Evolutionary conservation across 2,113 vertebrate species (phyloP).

Genomic region (Sterrhoptilus dennistouni): DNA sequence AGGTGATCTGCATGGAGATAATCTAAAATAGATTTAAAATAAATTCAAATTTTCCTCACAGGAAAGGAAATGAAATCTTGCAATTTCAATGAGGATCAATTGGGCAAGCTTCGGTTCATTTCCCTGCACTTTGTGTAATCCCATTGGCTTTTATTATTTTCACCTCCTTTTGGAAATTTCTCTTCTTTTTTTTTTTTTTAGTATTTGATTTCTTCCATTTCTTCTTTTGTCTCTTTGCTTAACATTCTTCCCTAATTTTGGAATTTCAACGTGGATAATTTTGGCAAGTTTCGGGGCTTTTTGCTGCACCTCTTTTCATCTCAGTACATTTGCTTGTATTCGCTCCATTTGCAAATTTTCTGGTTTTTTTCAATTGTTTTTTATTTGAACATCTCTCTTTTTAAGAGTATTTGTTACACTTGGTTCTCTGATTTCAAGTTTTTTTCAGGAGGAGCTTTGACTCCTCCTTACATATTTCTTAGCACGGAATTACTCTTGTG

Average conservation of each 20-base stretch:
- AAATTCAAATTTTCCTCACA: neutral
- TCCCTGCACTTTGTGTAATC: neutral
- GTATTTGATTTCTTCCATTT: neutral
- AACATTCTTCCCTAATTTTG: neutral
- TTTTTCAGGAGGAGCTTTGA: neutral
- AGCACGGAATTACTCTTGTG: neutral
- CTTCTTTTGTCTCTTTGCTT: neutral
- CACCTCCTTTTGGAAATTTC: too few relatives aligned
- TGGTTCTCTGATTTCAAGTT: neutral
- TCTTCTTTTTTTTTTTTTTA: too few relatives aligned
- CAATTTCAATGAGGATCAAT: neutral
- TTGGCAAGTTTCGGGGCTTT: fast-evolving
- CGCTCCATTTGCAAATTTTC: neutral
- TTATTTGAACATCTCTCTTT: neutral
- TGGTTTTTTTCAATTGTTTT: neutral
- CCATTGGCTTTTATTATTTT: neutral
- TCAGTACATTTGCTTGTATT: neutral
- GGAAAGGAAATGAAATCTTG: neutral
- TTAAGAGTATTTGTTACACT: neutral
- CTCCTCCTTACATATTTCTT: neutral
- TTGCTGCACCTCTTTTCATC: neutral
- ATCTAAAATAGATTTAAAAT: neutral
- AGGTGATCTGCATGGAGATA: neutral
- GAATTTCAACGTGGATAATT: neutral
- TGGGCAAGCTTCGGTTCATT: neutral